Evolutionary conservation across 2,888 invertebrate genomes (phyloP), one percentile per base, ranked within the genome.

Genomic region (Nephrotoma flavescens): DNA sequence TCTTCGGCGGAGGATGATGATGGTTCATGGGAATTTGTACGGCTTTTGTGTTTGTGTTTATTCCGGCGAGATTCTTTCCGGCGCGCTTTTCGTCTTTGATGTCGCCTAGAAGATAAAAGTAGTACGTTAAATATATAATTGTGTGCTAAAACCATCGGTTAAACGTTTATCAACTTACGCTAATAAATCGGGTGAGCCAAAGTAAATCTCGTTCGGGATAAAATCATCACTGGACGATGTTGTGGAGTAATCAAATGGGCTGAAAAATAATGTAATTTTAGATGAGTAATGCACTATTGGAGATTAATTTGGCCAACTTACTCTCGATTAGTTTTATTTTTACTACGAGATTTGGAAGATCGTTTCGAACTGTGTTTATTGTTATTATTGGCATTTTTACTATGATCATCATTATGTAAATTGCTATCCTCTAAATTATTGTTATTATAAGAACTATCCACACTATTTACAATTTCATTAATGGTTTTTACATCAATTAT

Each of bases 161-260:
- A 15, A 15, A 15, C 15, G 31, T 0, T 19, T 31, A 3, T 31
- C 9, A 19, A 71, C 71, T 19, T 31, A 71, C 71, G 71, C 71
- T 71, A 71, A 71, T 9, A 71, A 71, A 87, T 88, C 88, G n/a
- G 88, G 88, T 3, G 88, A 88, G 11, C 89, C 89, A 86, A 88
- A 89, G 86, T 88, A 89, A 42, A 88, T 87, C 57, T 89, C 88
- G 83, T 88, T 89, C 86, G 89, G 88, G 41, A 88, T 88, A 41
- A 86, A 87, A 57, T 88, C 88, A 44, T 88, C 89, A 57, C 88
- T 88, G 57, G 87, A 86, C 83, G 87, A 86, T 86, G 88, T 87
- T 83, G 71, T 71, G 9, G 87, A 87, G 41, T 31, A 86, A n/a
- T 86, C 86, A 45, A 86, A 86, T 86, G 86, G 86, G n/a, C 86